Base-by-base conservation (phyloP, 1,140 invertebrate genomes). In the Reticulitermes speratus region DNA sequence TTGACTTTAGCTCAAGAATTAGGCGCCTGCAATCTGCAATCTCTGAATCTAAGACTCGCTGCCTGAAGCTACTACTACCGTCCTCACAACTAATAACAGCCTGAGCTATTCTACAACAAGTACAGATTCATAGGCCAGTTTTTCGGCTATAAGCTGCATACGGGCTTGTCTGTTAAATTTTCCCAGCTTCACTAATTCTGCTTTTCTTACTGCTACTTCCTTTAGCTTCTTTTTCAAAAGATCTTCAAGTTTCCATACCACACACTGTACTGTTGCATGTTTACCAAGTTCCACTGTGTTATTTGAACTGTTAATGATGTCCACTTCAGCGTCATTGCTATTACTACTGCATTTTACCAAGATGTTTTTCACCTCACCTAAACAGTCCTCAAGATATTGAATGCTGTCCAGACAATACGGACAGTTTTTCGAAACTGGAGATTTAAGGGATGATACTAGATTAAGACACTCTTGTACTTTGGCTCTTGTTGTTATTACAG, bases 71-170 rank as follows among this genome's bases (percentile, higher is more conserved):
- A 59, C 75, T 69, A 30, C 75, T 75, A 25, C 38, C 32, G 44
- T 86, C 86, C 48, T 81, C 86, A 86, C 86, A 82, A 87, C 87
- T 30, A 86, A 55, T 45, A 69, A 87, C 52, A n/a, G 89, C 88
- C 55, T 89, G 88, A 5, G 88, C 87, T 59, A 95, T 92, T 87
- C 93, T 92, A 44, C 91, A 59, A 96, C 91, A 84, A 96, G 91
- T 32, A 96, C 93, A 65, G 94, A 94, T 91, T 96, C 95, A 89
- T 94, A 96, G 0, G 96, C 95, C 44, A 96, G 91, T 88, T 96
- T 95, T 89, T 96, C 95, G 3, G 95, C 95, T 86, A 96, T 90
- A 84, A 96, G 91, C 88, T 95, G 93, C 86, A 95, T 90, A 88
- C 94, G 94, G 84, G 94, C 93, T 87, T 94, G 92, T 69, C 93